Base-by-base conservation (phyloP, 37 sponge, comb jelly and placozoan genomes). In the Beroe ovata region DNA sequence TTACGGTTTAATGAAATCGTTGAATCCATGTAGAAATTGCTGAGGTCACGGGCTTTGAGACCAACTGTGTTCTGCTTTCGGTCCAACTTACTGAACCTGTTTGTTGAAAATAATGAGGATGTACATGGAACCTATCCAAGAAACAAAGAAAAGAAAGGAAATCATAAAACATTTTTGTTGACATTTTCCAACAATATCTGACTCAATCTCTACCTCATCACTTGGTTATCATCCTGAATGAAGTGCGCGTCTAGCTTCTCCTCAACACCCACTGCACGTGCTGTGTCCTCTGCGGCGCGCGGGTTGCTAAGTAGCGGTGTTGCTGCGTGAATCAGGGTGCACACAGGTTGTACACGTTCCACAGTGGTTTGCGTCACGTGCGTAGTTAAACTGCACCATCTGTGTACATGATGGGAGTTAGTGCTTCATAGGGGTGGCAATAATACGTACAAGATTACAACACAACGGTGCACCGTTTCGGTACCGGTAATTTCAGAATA, bases 201-300 rank as follows among this genome's bases (percentile, higher is more conserved):
- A n/a, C n/a, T n/a, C n/a, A n/a, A n/a, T n/a, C n/a, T n/a, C n/a
- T n/a, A 66, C 69, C 69, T 66, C 69, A 66, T 66, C 8, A 66
- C 36, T 32, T 66, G 69, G 33, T 25, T 29, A 33, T 66, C 69
- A 33, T 66, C 69, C 69, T 66, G 69, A 22, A 77, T 42, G 33
- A 77, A 77, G 26, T 77, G 26, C 26, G 84, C 84, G 38, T 77
- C 84, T 35, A 77, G 29, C 47, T 77, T 77, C 1, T 77, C 84
- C 23, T 77, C 84, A n/a, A 77, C 54, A 4, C 36, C 18, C 1
- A 29, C 25, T 40, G 84, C 84, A 77, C 54, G 54, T 42, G 42
- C 54, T 4, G 33, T 35, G 28, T 77, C 84, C 54, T 77, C 36
- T 28, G 41, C 84, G 2, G 84, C 84, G 54, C 28, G 22, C 26